A percentile compares a stretch with the other conserved stretches of the same genome.
phyloP scores from a whole-genome alignment of 2,797 vertebrate genomes.

The Siniperca undulata region DNA sequence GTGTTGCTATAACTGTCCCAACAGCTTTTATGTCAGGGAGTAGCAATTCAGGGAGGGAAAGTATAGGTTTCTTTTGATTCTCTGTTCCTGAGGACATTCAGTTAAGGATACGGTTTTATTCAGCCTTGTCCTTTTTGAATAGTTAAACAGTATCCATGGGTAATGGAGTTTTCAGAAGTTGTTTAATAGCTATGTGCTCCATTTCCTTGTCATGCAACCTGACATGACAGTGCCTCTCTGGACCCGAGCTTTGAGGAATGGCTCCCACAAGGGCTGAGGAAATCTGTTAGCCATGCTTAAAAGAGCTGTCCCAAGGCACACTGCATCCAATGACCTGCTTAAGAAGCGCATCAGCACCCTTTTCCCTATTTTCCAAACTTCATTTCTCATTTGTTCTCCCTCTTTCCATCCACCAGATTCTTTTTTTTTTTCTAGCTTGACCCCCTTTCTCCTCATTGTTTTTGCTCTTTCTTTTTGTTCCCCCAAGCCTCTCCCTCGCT shows the following conservation, averaged over 20 bases:
- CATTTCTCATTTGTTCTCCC: conserved; percentile 68
- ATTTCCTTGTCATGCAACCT: conserved; percentile 62
- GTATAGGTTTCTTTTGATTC: conserved; percentile 13
- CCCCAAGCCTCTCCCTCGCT: conserved; percentile 6
- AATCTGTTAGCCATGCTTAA: conserved; percentile 82
- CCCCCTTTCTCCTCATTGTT: conserved; percentile 55
- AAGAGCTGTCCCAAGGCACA: conserved; percentile 68
- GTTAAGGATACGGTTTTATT: conserved; percentile 21
- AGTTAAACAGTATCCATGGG: conserved; percentile 37
- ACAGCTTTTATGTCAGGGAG: not conserved
- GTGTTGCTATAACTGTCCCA: conserved; percentile 1
- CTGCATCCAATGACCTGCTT: conserved; percentile 80
- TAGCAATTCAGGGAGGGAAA: conserved; percentile 21
- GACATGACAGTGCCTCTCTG: conserved; percentile 58
- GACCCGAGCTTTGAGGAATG: conserved; percentile 60
- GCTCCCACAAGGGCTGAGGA: conserved; percentile 64
- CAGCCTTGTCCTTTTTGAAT: conserved; percentile 30
- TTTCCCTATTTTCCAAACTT: conserved; percentile 74
- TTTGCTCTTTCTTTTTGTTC: conserved; percentile 41
- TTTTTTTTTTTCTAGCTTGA: conserved; percentile 52
- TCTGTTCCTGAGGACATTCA: conserved; percentile 19
- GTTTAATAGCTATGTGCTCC: conserved; percentile 67
- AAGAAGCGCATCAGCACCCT: conserved; percentile 73
- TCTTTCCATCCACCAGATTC: conserved; percentile 42
- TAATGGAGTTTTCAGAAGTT: conserved; percentile 53